phyloP scores from a whole-genome alignment of 2,797 vertebrate species.

The Danio choprae region DNA sequence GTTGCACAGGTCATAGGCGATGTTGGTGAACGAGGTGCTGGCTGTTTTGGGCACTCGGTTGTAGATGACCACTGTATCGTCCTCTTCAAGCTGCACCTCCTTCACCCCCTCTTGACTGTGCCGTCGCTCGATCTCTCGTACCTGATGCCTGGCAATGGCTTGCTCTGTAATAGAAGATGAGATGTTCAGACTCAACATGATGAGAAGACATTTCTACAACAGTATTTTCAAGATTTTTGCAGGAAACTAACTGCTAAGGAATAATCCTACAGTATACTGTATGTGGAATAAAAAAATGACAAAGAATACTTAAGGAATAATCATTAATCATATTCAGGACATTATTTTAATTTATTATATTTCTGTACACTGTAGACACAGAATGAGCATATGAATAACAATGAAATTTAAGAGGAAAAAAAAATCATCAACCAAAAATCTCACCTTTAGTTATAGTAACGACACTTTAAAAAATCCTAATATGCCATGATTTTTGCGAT shows the following conservation, averaged over 20 bases:
- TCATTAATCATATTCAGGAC: too few species aligned
- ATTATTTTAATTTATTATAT: background rate
- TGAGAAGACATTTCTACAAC: too few species aligned
- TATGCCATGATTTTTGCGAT: too few species aligned
- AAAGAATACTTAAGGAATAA: background rate
- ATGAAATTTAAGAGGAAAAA: too few species aligned
- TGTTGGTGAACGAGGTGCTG: constrained; percentile 98
- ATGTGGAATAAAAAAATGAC: background rate
- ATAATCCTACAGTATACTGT: background rate
- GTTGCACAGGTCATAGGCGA: constrained; percentile 96
- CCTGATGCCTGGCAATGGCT: constrained; percentile 95
- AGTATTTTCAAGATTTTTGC: too few species aligned
- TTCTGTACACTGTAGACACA: background rate
- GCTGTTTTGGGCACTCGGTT: constrained; percentile 98
- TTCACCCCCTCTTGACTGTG: constrained; percentile 87
- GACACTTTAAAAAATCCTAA: too few species aligned
- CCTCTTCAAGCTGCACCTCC: constrained; percentile 78
- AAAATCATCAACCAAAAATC: too few species aligned
- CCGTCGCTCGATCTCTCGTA: constrained; percentile 93
- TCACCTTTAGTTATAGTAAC: too few species aligned
- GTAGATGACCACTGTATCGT: constrained; percentile 94
- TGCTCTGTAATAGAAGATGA: constrained; percentile 79
- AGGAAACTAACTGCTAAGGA: too few species aligned
- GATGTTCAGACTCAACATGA: background rate
- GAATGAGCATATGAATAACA: background rate